Percentiles rank a stretch among this genome's conserved stretches.
These are phyloP conservation scores for Hirtodrosophila cameraria DNA, from an alignment of 2,888 invertebrate species.

Conservation along the genomic window DNA sequence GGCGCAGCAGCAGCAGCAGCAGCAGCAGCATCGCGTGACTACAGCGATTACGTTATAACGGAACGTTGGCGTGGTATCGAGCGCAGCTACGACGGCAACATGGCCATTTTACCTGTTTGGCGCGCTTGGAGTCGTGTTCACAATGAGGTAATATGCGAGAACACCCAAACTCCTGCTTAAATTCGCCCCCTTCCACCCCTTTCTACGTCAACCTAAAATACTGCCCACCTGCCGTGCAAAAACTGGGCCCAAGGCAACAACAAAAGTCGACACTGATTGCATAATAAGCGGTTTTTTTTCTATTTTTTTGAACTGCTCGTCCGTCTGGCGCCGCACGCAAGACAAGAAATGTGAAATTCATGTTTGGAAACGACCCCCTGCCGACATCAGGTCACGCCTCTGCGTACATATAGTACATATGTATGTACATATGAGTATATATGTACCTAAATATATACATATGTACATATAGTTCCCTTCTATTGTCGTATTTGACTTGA, in stretches of 20 bases:
- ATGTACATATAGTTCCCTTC: constrained; percentile 5
- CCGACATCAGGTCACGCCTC: constrained; percentile 23
- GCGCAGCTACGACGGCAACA: constrained; percentile 86
- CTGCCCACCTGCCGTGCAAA: constrained; percentile 45
- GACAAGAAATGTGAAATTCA: constrained; percentile 65
- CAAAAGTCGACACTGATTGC: constrained; percentile 76
- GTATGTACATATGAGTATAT: background rate
- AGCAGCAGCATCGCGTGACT: constrained; percentile 85
- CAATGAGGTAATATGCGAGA: constrained; percentile 85
- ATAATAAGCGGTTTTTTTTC: constrained; percentile 65
- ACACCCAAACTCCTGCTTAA: background rate
- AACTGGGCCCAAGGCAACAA: constrained; percentile 47
- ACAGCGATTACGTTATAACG: constrained; percentile 88
- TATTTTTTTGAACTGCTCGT: constrained; percentile 27
- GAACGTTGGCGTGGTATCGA: constrained; percentile 92
- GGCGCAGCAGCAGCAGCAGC: constrained; percentile 76
- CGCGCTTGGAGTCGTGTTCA: constrained; percentile 91
- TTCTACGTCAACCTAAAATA: constrained; percentile 3
- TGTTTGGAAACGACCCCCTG: constrained; percentile 36
- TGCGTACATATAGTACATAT: background rate
- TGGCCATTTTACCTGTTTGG: constrained; percentile 91
- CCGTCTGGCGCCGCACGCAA: constrained; percentile 78
- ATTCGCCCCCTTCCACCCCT: background rate
- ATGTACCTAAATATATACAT: background rate
- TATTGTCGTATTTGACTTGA: constrained; percentile 38